Percentiles rank a stretch among this genome's conserved stretches.
These are phyloP conservation scores for Tetrao urogallus DNA, from an alignment of 2,113 vertebrate species.

Conservation along the genomic window DNA sequence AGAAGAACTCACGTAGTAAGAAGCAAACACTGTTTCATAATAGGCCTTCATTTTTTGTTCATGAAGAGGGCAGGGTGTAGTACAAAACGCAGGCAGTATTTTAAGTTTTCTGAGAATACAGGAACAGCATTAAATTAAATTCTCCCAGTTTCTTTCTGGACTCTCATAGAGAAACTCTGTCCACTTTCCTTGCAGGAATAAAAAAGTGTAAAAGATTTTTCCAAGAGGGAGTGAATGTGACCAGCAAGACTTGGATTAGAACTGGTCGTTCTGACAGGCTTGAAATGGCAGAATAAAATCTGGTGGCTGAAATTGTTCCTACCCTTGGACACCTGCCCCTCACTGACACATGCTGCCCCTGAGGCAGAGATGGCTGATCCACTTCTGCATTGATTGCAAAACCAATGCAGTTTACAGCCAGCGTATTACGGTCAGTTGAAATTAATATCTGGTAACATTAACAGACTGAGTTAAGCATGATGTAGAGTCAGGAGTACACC, in stretches of 20 bases:
- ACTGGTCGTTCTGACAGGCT: background rate
- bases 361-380: conserved; percentile 22
- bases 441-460: conserved; percentile 1
- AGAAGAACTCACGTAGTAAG: background rate
- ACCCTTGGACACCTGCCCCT: background rate
- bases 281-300: background rate
- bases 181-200: background rate
- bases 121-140: background rate
- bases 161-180: background rate
- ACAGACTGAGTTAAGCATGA: background rate
- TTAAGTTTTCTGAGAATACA: background rate
- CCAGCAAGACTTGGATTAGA: background rate
- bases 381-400: conserved; percentile 1
- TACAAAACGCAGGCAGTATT: background rate
- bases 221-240: background rate
- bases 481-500: background rate
- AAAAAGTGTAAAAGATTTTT: background rate
- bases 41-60: background rate
- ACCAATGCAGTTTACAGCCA: background rate
- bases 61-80: background rate
- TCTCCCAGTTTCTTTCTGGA: background rate
- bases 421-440: conserved; percentile 33
- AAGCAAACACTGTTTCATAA: background rate
- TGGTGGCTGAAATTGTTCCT: background rate
- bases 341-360: background rate